Percentiles rank a stretch among this genome's conserved stretches.
phyloP scores from a whole-genome alignment of 1,140 invertebrate species.

The Spodoptera litura region DNA sequence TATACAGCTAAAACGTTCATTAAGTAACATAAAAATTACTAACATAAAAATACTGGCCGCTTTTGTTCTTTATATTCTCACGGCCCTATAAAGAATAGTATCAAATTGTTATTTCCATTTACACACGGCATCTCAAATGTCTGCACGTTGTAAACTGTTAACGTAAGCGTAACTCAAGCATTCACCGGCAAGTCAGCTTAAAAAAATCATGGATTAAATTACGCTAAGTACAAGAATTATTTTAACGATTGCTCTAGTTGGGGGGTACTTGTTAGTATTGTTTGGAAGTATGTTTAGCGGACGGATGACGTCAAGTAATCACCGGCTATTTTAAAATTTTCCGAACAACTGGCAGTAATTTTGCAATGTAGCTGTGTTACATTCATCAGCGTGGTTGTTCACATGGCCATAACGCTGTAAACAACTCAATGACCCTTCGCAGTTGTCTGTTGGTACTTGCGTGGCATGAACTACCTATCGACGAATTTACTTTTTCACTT shows the following conservation, averaged over 20 bases:
- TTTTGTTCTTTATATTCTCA: slow-evolving; percentile 36
- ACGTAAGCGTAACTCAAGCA: slow-evolving; percentile 24
- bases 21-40: slow-evolving; percentile 17
- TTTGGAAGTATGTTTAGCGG: slow-evolving; percentile 13
- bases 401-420: slow-evolving; percentile 2
- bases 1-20: slow-evolving; percentile 22
- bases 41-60: neutral
- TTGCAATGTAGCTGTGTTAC: slow-evolving; percentile 34
- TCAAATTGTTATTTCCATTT: slow-evolving; percentile 35
- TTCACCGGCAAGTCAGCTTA: slow-evolving; percentile 2
- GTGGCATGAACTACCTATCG: neutral
- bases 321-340: slow-evolving; percentile 37
- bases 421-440: slow-evolving; percentile 29
- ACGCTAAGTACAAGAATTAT: neutral
- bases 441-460: slow-evolving; percentile 4
- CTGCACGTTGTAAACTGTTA: slow-evolving; percentile 21
- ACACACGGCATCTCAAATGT: slow-evolving; percentile 22
- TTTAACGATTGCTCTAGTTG: too few species aligned
- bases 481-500: neutral
- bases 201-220: slow-evolving; percentile 29
- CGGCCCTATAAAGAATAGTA: slow-evolving; percentile 9
- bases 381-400: slow-evolving; percentile 24
- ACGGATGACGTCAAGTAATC: slow-evolving; percentile 32
- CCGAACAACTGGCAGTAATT: slow-evolving; percentile 30
- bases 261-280: neutral